Percentiles rank a stretch among this genome's conserved stretches.
Conservation (phyloP, 2,113 vertebrate species). For the Tetrax tetrax region DNA sequence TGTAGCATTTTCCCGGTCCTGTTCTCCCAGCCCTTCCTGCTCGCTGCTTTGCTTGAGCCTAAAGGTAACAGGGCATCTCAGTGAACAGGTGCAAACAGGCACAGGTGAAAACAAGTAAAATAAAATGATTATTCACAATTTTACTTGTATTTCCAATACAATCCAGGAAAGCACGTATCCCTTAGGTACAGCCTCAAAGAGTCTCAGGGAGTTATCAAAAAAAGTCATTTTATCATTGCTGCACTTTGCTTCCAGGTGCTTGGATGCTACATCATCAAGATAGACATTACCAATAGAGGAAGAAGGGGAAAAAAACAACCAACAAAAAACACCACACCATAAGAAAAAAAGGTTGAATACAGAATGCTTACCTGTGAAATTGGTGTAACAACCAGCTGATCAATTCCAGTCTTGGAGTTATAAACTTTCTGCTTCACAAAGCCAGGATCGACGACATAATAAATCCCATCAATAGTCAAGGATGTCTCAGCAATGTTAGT, state of each 20-base stretch:
- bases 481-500: conserved; percentile 98
- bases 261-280: not conserved
- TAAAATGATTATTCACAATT: not conserved
- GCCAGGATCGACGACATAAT: conserved; percentile 96
- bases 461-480: conserved; percentile 96
- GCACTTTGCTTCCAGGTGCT: not conserved
- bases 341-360: not conserved
- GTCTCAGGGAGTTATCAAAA: not conserved
- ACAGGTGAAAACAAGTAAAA: not conserved
- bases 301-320: too few species aligned
- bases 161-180: not conserved
- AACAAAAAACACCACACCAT: too few species aligned
- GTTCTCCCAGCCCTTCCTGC: conserved; percentile 94
- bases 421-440: conserved; percentile 99
- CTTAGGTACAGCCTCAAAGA: not conserved
- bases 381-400: conserved; percentile 96
- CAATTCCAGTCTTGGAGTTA: conserved; percentile 98
- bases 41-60: conserved; percentile 98
- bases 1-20: conserved; percentile 93
- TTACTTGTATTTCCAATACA: not conserved
- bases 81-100: not conserved
- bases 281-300: not conserved
- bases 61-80: not conserved
- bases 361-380: conserved; percentile 89
- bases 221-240: not conserved